Base-by-base conservation (phyloP, 2,888 invertebrate species). In the Meandrusa payeni region DNA sequence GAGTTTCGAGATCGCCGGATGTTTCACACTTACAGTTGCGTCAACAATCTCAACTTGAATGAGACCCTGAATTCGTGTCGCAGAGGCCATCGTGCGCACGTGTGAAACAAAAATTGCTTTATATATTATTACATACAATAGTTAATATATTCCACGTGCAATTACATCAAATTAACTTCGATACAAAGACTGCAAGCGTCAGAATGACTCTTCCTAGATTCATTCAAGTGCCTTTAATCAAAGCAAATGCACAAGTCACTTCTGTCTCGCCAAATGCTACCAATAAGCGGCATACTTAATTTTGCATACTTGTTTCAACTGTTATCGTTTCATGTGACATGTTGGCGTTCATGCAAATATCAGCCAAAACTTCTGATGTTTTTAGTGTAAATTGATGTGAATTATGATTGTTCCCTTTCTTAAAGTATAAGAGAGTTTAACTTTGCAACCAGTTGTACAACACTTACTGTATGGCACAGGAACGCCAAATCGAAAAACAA, bases 1-100 rank as follows among this genome's bases (percentile, higher is more conserved):
- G 69, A 81, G 64, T 64, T 71, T 72, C 61, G 75, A 71, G 69
- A 71, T 71, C 69, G 76, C 63, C 67, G 68, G 67, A 64, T 64
- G 72, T 65, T 66, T 64, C 60, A 69, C 66, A 90, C 90, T 90
- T 89, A 91, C 90, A 88, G 82, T 88, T 68, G 88, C 74, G 59
- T 89, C 75, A 71, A 85, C 70, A 76, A 86, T 80, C 75, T 86
- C 85, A 82, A 86, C 87, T 81, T 80, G 80, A 68, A 81, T 72
- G 77, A 75, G 79, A 77, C 79, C 82, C 87, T 87, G 85, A 67
- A 62, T 66, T 70, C 66, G 71, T 65, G 75, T 61, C 59, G 76
- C 69, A 70, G 59, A 55, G 70, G 71, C 74, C 81, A 76, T 66
- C 61, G 75, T 64, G 70, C 64, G 80, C 72, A 76, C 78, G 85